Percentiles rank a stretch among this genome's conserved stretches.
These are phyloP conservation scores for Heliconius aoede DNA, from an alignment of 2,888 invertebrate species.

Conservation along the genomic window DNA sequence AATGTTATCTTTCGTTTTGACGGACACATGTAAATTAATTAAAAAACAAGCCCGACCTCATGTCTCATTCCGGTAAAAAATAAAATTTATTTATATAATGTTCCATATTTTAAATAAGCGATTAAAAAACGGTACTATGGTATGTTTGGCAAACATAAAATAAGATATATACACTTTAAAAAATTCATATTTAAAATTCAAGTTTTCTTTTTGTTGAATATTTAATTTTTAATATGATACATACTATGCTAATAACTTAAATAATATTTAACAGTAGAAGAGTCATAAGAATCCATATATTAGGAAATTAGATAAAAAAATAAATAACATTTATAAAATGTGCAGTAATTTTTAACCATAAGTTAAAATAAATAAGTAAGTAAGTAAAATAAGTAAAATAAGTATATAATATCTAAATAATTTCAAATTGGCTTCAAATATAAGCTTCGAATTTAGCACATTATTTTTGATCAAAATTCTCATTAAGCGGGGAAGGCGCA, in stretches of 20 bases:
- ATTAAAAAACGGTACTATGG: background rate
- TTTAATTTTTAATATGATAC: no score
- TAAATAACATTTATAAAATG: no score
- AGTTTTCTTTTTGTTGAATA: no score
- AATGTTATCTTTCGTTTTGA: conserved; percentile 64
- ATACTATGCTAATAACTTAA: no score
- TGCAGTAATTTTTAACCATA: no score
- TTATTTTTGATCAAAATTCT: conserved; percentile 35
- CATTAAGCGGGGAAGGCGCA: conserved; percentile 51
- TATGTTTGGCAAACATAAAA: background rate
- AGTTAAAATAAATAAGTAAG: no score
- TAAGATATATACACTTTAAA: background rate
- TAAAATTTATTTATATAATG: conserved; percentile 7
- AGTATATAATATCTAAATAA: no score
- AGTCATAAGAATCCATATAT: background rate
- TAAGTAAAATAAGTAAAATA: no score
- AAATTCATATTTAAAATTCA: no score
- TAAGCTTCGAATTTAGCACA: background rate
- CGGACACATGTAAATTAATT: conserved; percentile 67
- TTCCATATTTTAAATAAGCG: conserved; percentile 2
- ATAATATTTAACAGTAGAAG: background rate
- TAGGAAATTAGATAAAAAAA: no score
- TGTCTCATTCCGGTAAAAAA: conserved; percentile 34
- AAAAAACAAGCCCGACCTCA: conserved; percentile 52
- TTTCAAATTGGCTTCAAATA: no score